Evolutionary conservation across 2,888 invertebrate species (phyloP), one percentile per base, ranked within the genome.

Genomic region (Macaria notata): DNA sequence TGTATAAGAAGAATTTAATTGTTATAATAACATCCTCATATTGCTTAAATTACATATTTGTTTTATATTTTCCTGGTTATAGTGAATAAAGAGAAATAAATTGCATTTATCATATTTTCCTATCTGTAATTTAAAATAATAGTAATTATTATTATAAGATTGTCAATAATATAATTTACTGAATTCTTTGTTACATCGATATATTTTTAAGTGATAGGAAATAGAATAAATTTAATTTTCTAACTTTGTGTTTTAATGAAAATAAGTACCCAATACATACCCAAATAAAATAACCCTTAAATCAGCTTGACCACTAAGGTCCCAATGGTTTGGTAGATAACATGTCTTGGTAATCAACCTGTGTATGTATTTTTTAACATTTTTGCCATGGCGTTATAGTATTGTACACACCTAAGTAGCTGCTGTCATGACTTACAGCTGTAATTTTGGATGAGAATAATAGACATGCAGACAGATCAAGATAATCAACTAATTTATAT

Each of bases 171-270:
- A 81, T 73, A 77, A 43, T 81, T 83, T 81, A 79, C 76, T 76
- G 77, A 76, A 79, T 75, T 77, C 79, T 84, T 84, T 86, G 83
- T 88, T 85, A 86, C 84, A 86, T 86, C 80, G 79, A 86, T 84
- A 70, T 87, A 86, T 82, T 81, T 81, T 79, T 86, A 88, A 86
- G 84, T 75, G 69, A 54, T 55, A 54, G 51, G 45, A 45, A 54
- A 79, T 82, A 81, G 76, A 68, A 72, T 73, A 83, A 78, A 81
- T 75, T 83, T 84, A 88, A 88, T 90, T 90, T 88, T 89, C 75
- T 79, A 79, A 79, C 65, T 36, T 36, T 56, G 55, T 64, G 62
- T 69, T 70, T 36, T 19, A 1, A 19, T 19, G 19, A 19, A n/a
- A 19, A 38, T 38, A 8, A 1, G 41, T 41, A 41, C 9, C 41